Base-by-base conservation (phyloP, 2,888 invertebrate species). In the Phaonia tiefii region DNA sequence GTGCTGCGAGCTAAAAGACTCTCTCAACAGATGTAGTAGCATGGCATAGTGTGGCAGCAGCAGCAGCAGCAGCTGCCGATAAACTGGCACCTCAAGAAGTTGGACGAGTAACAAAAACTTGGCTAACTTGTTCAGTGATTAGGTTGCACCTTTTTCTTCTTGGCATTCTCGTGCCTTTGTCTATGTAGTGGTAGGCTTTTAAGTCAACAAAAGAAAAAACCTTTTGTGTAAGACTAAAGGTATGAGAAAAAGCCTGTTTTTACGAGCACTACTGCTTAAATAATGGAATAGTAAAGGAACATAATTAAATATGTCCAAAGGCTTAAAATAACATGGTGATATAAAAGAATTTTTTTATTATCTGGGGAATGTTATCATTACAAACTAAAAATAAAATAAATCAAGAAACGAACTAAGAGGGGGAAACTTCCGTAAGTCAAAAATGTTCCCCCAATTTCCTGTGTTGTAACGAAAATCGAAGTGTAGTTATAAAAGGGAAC, bases 61-160 rank as follows among this genome's bases (percentile, higher is more conserved):
- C 80, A 74, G 76, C 76, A 76, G 80, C 74, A 63, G 49, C 49
- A 66, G 58, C 66, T 56, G 31, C 31, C 31, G 58, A 66, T 56
- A 66, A 63, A 25, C 7, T n/a, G 63, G 42, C 63, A 63, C 39
- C 42, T 42, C 25, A 20, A 4, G 20, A 10, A 31, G 31, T 31
- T 5, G 31, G 49, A 49, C 17, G 60, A 51, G 1, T 60, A 17
- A 76, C 44, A 54, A 67, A 67, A 67, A 69, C 69, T 56, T 39
- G 67, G 60, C 60, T 46, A 71, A 72, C 66, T 71, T 75, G 74
- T 75, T 63, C 44, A 56, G 39, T 71, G 22, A 74, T 58, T 46
- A 54, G 11, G 11, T 72, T 80, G 70, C 76, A 71, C 74, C 70
- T 71, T 77, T 74, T 74, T 54, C 49, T 51, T 20, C 44, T 71